Evolutionary conservation across 2,888 invertebrate genomes (phyloP), one percentile per base, ranked within the genome.

Genomic region (Thysanoteuthis rhombus): DNA sequence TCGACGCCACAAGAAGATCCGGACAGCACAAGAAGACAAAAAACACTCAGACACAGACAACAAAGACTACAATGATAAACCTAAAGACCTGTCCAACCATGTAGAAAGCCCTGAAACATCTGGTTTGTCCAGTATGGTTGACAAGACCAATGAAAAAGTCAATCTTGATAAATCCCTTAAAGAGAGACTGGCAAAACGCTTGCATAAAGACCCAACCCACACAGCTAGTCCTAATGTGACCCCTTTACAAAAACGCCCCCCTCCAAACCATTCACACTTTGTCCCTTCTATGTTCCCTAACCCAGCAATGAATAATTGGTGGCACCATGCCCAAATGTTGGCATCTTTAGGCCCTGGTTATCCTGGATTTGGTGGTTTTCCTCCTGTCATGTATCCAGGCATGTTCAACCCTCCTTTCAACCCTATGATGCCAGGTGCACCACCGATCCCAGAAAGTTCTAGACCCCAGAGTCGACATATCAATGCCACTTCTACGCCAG

Each of bases 221-320:
- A 89, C 52, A 94, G 93, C 92, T 58, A 92, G 89, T 92, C 94
- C 39, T 52, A 92, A 89, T 45, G 42, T 91, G 90, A 47, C 92
- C 93, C 89, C 93, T 93, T 92, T 92, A 38, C 89, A 89, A 90
- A 93, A 93, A 92, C 89, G 92, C 4, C 93, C 92, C 16, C 89
- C 92, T 45, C 94, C 93, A 32, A 40, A 90, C 38, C 89, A 89
- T 28, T 36, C 93, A 36, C 89, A 94, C 10, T 52, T 94, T 25
- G 93, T 94, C 22, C 94, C 94, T 12, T 94, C 94, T 47, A 45
- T 95, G 39, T 92, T 94, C 32, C 94, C 95, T 2, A 93, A 94
- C 4, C 47, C 94, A n/a, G 93, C 95, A 32, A 94, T 95, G 94
- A 93, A 93, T 16, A 94, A 94, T 5, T 95, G 95, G 94, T 92